Conservation (phyloP, 2,113 vertebrate genomes). For the Trichechus manatus region DNA sequence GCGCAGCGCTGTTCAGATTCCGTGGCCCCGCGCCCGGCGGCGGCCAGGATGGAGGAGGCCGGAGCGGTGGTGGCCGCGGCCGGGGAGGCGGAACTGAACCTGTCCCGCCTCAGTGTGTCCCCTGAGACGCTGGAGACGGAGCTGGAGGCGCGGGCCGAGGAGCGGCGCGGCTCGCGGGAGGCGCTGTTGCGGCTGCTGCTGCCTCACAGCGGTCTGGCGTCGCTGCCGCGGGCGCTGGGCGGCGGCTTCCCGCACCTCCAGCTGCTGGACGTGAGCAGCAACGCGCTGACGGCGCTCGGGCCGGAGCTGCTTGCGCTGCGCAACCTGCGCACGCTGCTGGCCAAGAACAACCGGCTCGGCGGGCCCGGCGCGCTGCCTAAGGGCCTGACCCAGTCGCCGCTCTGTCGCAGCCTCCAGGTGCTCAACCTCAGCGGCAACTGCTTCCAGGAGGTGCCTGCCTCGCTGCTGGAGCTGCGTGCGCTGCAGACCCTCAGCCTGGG, state of each 20-base stretch:
- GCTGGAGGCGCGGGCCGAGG: conserved; percentile 87
- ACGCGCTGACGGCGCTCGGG: conserved; percentile 91
- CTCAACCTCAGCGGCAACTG: conserved; percentile 97
- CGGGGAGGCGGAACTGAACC: conserved; percentile 88
- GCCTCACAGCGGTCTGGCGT: conserved; percentile 90
- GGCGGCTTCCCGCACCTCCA: conserved; percentile 91
- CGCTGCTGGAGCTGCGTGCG: conserved; percentile 90
- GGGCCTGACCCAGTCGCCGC: conserved; percentile 87
- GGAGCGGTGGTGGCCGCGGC: not conserved
- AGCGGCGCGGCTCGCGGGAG: conserved; percentile 85
- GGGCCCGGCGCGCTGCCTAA: conserved; percentile 94
- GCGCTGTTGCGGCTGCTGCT: conserved; percentile 91
- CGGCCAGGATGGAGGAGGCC: conserved; percentile 68
- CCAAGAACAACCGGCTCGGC: conserved; percentile 97
- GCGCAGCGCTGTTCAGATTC: not conserved
- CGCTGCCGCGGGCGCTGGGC: conserved; percentile 89
- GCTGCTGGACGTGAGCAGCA: conserved; percentile 96
- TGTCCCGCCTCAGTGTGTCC: conserved; percentile 89
- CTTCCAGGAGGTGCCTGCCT: conserved; percentile 93
- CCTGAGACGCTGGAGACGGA: conserved; percentile 83
- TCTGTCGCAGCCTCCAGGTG: conserved; percentile 93
- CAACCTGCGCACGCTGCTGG: conserved; percentile 93
- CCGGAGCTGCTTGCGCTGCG: conserved; percentile 90
- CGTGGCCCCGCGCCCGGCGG: conserved; percentile 13
- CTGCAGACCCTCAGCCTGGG: conserved; percentile 96